Percentiles rank a stretch among this genome's conserved stretches.
Conservation (phyloP, 2,113 vertebrate genomes). For the Turnix velox region DNA sequence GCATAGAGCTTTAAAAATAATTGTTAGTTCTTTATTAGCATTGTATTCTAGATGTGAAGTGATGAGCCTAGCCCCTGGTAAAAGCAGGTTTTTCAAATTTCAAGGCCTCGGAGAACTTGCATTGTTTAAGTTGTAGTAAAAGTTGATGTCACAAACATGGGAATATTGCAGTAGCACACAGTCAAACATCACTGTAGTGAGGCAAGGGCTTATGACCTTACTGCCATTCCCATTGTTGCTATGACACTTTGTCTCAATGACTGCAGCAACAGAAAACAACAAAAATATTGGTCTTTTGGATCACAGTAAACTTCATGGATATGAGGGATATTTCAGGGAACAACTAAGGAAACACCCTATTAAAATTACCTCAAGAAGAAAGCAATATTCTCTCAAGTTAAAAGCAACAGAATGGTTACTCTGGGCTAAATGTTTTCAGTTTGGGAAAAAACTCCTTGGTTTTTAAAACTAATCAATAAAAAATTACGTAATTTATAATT, state of each 20-base stretch:
- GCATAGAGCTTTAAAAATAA: conserved; percentile 57
- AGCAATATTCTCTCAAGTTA: not conserved
- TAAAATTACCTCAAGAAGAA: conserved; percentile 23
- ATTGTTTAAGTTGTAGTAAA: too few relatives aligned
- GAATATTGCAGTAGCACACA: not conserved
- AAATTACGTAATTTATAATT: too few relatives aligned
- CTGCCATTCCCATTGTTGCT: not conserved
- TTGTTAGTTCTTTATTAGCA: conserved; percentile 43
- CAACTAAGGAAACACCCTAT: conserved; percentile 6
- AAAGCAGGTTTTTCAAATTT: not conserved
- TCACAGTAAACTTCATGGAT: not conserved
- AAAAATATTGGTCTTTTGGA: not conserved
- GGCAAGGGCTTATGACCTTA: not conserved
- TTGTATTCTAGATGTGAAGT: conserved; percentile 30
- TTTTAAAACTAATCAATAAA: not conserved
- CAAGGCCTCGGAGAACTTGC: not conserved
- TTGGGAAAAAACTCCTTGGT: not conserved
- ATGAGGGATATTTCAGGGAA: not conserved
- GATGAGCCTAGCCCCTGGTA: not conserved
- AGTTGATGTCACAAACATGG: not conserved
- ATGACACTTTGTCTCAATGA: not conserved
- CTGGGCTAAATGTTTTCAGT: not conserved
- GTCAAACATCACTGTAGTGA: not conserved
- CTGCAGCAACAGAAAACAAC: not conserved
- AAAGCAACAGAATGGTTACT: not conserved